A percentile compares a stretch with the other conserved stretches of the same genome.
Evolutionary conservation across 2,113 vertebrate species (phyloP).

Genomic region (Callionymus lyra): DNA sequence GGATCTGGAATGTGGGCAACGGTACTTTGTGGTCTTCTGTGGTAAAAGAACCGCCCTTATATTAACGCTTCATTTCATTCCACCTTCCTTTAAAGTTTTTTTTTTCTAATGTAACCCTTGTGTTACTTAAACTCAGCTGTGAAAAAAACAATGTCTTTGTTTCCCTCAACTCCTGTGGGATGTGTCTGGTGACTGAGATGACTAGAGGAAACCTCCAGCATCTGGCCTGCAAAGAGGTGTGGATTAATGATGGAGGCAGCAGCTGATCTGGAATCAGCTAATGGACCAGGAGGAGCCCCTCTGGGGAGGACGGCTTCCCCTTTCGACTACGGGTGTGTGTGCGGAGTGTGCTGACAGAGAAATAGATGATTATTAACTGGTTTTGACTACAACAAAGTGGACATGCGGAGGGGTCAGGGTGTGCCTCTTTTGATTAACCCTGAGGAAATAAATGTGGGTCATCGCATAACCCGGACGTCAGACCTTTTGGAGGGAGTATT

Average conservation of each 20-base stretch:
- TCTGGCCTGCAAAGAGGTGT: constrained; percentile 49
- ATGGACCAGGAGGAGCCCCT: constrained; percentile 54
- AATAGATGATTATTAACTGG: constrained; percentile 31
- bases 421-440: constrained; percentile 3
- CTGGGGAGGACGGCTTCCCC: constrained; percentile 37
- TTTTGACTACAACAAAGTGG: constrained; percentile 23
- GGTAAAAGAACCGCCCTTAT: neutral
- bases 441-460: constrained; percentile 1
- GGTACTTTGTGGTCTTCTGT: constrained; percentile 16
- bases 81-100: too few species aligned
- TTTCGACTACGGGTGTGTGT: neutral
- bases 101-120: too few species aligned
- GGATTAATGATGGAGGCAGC: constrained; percentile 64
- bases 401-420: constrained; percentile 20
- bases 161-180: constrained; percentile 5
- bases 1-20: constrained; percentile 22
- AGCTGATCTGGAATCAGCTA: constrained; percentile 67
- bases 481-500: neutral
- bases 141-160: constrained; percentile 30
- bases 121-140: neutral
- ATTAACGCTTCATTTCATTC: too few species aligned
- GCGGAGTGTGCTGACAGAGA: constrained; percentile 4
- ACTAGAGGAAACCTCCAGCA: constrained; percentile 51
- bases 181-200: constrained; percentile 24
- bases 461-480: neutral